Evolutionary conservation across 2,113 vertebrate species (phyloP).

Genomic region (Balaenoptera acutorostrata): DNA sequence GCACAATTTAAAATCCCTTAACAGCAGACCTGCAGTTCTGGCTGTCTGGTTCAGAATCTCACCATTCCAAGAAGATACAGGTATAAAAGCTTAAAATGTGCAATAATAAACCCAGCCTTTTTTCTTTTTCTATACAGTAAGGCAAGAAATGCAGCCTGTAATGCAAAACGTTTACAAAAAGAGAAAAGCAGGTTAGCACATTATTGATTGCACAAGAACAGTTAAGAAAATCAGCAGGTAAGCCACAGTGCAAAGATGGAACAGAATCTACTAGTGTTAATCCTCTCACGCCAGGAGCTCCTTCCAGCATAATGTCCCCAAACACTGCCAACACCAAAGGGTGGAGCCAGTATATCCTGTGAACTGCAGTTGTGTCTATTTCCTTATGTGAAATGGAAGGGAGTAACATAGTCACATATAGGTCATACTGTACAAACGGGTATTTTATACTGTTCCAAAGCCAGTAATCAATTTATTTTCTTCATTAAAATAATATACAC

Average conservation of each 20-base stretch:
- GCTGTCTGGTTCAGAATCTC: slow-evolving; percentile 68
- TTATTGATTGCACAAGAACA: slow-evolving; percentile 71
- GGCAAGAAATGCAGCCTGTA: slow-evolving; percentile 77
- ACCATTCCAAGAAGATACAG: slow-evolving; percentile 67
- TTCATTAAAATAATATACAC: slow-evolving; percentile 98
- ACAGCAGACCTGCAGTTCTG: slow-evolving; percentile 54
- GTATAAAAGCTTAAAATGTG: slow-evolving; percentile 79
- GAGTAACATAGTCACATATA: slow-evolving; percentile 73
- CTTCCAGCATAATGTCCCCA: slow-evolving; percentile 35
- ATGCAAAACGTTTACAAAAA: slow-evolving; percentile 71
- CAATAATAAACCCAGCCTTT: slow-evolving; percentile 76
- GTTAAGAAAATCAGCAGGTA: slow-evolving; percentile 62
- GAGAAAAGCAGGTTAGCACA: slow-evolving; percentile 76
- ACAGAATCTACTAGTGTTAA: slow-evolving; percentile 77
- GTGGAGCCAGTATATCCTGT: slow-evolving; percentile 47
- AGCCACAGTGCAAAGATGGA: slow-evolving; percentile 73
- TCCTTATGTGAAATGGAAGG: slow-evolving; percentile 66
- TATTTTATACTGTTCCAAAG: slow-evolving; percentile 83
- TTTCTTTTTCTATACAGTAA: slow-evolving; percentile 68
- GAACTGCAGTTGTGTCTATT: slow-evolving; percentile 53
- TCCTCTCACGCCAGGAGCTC: not conserved
- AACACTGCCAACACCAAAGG: slow-evolving; percentile 46
- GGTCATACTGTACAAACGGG: slow-evolving; percentile 86
- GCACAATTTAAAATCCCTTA: slow-evolving; percentile 78
- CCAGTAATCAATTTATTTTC: slow-evolving; percentile 89